Evolutionary conservation across 2,113 vertebrate genomes (phyloP).

Genomic region (Gnathonemus longibarbis): DNA sequence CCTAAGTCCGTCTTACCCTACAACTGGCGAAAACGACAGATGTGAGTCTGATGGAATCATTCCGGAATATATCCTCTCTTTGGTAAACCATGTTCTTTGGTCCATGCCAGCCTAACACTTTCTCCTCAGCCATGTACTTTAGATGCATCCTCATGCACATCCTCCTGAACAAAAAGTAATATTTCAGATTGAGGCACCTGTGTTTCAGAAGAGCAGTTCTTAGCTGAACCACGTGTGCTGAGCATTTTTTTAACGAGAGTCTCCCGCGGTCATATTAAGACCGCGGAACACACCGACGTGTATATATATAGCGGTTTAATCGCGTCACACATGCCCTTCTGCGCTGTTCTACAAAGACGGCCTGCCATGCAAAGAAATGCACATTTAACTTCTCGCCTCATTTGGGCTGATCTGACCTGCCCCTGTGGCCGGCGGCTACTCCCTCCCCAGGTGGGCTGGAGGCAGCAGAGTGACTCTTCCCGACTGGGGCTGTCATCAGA

Average conservation of each 20-base stretch:
- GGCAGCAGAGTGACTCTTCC: conserved; percentile 42
- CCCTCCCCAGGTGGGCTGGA: conserved; percentile 55
- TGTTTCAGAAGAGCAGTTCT: neutral
- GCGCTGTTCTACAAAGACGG: neutral
- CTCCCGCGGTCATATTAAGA: neutral
- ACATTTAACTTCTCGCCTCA: neutral
- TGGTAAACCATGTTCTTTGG: neutral
- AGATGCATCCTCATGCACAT: neutral
- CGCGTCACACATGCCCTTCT: neutral
- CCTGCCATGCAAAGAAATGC: neutral
- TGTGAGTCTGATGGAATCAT: neutral
- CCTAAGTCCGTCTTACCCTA: neutral
- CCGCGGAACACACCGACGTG: neutral
- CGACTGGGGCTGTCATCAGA: conserved; percentile 39
- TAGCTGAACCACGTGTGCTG: neutral
- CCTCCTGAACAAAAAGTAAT: neutral
- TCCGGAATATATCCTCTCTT: neutral
- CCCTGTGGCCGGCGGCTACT: conserved; percentile 32
- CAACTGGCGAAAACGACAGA: neutral
- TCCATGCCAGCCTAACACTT: neutral
- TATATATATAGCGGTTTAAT: neutral
- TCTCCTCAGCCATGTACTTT: neutral
- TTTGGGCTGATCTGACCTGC: conserved; percentile 37
- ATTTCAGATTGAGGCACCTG: neutral
- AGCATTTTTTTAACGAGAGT: neutral